Conservation (phyloP, 2,888 invertebrate genomes). For the Bellardia bayeri region DNA sequence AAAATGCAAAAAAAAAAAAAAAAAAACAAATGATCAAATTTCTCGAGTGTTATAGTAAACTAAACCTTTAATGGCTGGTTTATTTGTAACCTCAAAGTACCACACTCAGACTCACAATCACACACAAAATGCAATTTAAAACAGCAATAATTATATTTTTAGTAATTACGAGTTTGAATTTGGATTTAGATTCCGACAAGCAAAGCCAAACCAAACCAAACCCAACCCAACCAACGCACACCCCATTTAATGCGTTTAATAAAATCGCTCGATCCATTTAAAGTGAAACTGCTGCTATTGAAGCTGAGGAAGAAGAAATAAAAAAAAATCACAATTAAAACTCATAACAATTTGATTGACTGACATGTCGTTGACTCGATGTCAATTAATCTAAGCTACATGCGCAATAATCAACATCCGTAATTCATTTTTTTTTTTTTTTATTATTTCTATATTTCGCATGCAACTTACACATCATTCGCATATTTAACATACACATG, state of each 20-base stretch:
- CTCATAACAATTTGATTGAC: constrained; percentile 81
- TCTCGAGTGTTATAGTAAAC: constrained; percentile 52
- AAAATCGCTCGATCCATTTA: constrained; percentile 58
- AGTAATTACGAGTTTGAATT: constrained; percentile 45
- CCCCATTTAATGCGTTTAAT: constrained; percentile 69
- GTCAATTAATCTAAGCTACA: constrained; percentile 81
- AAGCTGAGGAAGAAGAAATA: background rate
- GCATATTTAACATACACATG: background rate
- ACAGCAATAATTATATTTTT: constrained; percentile 60
- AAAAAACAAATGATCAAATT: constrained; percentile 66
- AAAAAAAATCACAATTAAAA: constrained; percentile 65
- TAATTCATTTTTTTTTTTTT: background rate
- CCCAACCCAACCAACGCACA: constrained; percentile 44
- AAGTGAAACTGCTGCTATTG: constrained; percentile 30
- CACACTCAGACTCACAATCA: constrained; percentile 1
- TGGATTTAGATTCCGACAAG: constrained; percentile 41
- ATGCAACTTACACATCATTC: constrained; percentile 38
- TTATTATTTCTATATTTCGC: constrained; percentile 50
- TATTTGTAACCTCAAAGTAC: constrained; percentile 67
- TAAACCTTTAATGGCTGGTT: constrained; percentile 70
- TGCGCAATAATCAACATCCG: constrained; percentile 75
- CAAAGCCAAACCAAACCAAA: background rate
- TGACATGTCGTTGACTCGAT: constrained; percentile 84
- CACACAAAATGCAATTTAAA: background rate
- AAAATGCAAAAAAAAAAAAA: no score